Percentiles rank a stretch among this genome's conserved stretches.
These are phyloP conservation scores for Oceanodroma tethys DNA, from an alignment of 2,113 vertebrate genomes.

Conservation along the genomic window DNA sequence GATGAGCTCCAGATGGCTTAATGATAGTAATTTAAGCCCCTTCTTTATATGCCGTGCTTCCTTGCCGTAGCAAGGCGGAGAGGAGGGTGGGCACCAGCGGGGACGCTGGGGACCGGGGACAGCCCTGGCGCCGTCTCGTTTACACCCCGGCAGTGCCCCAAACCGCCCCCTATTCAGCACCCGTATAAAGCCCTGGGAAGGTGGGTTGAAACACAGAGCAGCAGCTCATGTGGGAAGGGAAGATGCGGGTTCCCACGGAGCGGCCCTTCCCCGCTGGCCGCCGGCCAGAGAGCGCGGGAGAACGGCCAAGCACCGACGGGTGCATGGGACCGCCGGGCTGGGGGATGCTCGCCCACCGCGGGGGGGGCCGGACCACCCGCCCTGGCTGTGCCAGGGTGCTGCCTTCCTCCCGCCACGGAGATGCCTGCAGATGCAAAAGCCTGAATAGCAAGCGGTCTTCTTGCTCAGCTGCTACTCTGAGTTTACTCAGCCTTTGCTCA, in stretches of 20 bases:
- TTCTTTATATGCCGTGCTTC: background rate
- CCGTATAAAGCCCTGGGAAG: background rate
- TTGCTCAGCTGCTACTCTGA: rapidly evolving
- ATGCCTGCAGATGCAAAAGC: background rate
- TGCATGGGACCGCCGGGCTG: background rate
- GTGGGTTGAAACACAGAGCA: background rate
- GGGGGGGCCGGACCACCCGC: background rate
- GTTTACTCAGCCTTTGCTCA: background rate
- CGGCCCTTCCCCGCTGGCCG: background rate
- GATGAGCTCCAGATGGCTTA: constrained; percentile 72
- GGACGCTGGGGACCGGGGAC: background rate
- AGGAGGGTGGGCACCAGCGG: background rate
- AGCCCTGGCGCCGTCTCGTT: rapidly evolving
- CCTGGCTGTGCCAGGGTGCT: background rate
- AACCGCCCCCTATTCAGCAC: rapidly evolving
- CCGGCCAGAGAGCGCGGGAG: rapidly evolving
- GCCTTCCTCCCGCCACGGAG: background rate
- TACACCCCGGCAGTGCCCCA: background rate
- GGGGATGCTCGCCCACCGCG: background rate
- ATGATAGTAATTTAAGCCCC: constrained; percentile 60
- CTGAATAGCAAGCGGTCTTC: rapidly evolving
- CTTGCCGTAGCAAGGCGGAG: background rate
- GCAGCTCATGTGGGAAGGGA: background rate
- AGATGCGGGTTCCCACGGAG: background rate
- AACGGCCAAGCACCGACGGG: rapidly evolving